A percentile compares a stretch with the other conserved stretches of the same genome.
phyloP scores from a whole-genome alignment of 2,888 invertebrate genomes.

The Metopia argyrocephala region DNA sequence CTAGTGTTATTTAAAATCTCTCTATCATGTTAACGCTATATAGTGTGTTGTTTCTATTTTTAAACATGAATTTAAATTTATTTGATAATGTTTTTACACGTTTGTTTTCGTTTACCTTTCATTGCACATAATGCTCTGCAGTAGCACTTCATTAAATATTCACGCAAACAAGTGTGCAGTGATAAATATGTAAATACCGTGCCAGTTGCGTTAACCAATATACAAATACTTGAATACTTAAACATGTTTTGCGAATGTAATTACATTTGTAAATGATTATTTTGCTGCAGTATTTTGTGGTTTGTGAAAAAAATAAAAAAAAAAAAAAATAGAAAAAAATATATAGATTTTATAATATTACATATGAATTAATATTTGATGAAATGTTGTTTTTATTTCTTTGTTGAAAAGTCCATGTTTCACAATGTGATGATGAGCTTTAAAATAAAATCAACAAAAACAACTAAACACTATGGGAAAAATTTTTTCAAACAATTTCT shows the following conservation, averaged over 20 bases:
- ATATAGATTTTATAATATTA: no score
- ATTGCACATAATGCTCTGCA: constrained; percentile 10
- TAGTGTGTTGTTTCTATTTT: neutral
- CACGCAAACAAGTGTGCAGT: neutral
- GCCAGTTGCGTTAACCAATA: no score
- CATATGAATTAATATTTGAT: neutral
- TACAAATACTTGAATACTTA: no score
- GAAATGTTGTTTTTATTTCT: no score
- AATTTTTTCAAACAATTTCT: no score
- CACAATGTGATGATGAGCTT: no score
- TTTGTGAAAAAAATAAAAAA: neutral
- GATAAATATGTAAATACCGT: neutral
- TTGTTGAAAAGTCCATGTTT: no score
- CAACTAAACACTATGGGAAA: no score
- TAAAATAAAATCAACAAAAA: no score
- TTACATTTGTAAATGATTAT: neutral
- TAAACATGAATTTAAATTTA: neutral
- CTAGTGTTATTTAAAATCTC: no score
- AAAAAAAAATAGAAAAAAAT: neutral
- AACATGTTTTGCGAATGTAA: neutral
- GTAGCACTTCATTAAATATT: neutral
- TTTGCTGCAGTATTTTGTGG: neutral
- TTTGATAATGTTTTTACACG: constrained; percentile 4
- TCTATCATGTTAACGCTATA: no score
- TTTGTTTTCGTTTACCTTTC: constrained; percentile 15